Evolutionary conservation across 2,797 vertebrate species (phyloP).

Genomic region (Ataeniobius toweri): DNA sequence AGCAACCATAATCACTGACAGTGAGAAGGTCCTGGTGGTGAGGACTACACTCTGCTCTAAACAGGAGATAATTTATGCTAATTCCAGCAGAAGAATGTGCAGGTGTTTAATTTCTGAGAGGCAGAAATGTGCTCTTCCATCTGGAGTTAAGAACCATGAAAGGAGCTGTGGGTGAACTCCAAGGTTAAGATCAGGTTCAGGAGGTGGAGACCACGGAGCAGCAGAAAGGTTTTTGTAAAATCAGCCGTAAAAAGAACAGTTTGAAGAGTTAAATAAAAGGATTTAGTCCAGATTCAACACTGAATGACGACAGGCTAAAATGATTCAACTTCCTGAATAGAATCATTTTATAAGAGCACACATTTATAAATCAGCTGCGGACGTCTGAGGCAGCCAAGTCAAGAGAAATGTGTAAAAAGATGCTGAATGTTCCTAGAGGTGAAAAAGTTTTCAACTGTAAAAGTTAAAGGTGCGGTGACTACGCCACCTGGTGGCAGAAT

Average conservation of each 20-base stretch:
- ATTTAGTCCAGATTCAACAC: no score
- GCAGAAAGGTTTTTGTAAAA: no score
- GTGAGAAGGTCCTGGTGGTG: not conserved
- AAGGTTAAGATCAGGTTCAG: slow-evolving; percentile 10
- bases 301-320: no score
- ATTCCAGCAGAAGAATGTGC: slow-evolving; percentile 30
- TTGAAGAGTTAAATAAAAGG: no score
- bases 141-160: not conserved
- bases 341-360: no score
- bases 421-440: no score
- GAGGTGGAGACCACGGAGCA: not conserved
- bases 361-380: not conserved
- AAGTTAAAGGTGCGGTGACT: not conserved
- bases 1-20: slow-evolving; percentile 19
- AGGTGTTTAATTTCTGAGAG: slow-evolving; percentile 24
- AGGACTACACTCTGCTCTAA: slow-evolving; percentile 21
- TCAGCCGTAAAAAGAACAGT: no score
- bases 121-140: slow-evolving; percentile 24
- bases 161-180: slow-evolving; percentile 19
- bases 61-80: slow-evolving; percentile 44
- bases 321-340: no score
- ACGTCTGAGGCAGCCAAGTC: not conserved
- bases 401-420: not conserved
- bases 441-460: no score
- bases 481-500: not conserved